A percentile compares a stretch with the other conserved stretches of the same genome.
Conservation (phyloP, 2,888 invertebrate species). For the Ormyrus rosae region DNA sequence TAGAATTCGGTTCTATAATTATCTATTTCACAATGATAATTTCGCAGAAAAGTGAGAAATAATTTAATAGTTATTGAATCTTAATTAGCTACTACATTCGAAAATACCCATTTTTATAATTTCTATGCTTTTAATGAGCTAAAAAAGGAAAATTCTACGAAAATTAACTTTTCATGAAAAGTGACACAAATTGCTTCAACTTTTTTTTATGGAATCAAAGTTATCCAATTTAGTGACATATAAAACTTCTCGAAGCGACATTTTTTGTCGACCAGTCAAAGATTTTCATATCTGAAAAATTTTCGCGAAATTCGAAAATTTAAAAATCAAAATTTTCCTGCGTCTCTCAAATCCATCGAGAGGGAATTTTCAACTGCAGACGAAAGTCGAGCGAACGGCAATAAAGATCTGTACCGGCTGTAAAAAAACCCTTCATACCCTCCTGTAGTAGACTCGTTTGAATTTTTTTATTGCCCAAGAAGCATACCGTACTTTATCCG, state of each 20-base stretch:
- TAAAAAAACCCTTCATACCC: slow-evolving; percentile 20
- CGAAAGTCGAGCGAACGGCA: slow-evolving; percentile 13
- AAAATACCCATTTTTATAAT: too few relatives aligned
- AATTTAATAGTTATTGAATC: too few relatives aligned
- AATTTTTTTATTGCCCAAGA: slow-evolving; percentile 5
- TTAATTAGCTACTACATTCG: too few relatives aligned
- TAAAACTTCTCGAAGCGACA: neutral
- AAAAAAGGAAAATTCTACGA: too few relatives aligned
- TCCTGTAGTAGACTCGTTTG: neutral
- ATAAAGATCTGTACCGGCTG: slow-evolving; percentile 14
- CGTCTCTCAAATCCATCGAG: neutral
- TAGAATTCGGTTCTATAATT: too few relatives aligned
- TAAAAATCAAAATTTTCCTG: slow-evolving; percentile 19
- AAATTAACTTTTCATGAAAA: too few relatives aligned
- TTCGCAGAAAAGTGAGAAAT: too few relatives aligned
- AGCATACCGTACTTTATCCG: neutral
- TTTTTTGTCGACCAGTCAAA: neutral
- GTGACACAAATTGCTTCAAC: too few relatives aligned
- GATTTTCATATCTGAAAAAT: neutral
- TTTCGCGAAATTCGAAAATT: slow-evolving; percentile 6
- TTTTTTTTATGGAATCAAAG: too few relatives aligned
- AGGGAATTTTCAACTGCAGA: neutral
- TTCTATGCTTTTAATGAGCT: too few relatives aligned
- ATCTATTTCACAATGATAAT: too few relatives aligned
- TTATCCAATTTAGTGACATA: neutral